Percentiles rank a stretch among this genome's conserved stretches.
Conservation (phyloP, 2,797 vertebrate species). For the Cossypha polioptera region DNA sequence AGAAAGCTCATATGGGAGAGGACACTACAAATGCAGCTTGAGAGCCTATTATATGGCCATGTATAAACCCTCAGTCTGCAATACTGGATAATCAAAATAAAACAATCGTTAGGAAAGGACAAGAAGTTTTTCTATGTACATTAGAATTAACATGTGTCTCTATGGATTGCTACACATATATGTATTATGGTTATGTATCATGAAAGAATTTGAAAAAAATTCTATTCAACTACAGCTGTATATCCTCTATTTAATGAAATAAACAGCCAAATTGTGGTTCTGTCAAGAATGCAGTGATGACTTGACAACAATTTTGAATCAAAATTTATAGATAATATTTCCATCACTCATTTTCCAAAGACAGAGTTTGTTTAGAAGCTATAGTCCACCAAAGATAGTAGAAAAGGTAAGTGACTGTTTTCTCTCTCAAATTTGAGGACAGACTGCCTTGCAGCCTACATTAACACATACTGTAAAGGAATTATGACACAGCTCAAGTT, state of each 20-base stretch:
- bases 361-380: not conserved
- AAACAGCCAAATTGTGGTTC: not conserved
- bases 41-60: not conserved
- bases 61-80: not conserved
- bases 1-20: not conserved
- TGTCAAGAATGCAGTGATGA: not conserved
- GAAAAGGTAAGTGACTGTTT: not conserved
- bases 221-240: not conserved
- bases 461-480: not conserved
- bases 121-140: not conserved
- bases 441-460: not conserved
- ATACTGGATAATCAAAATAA: not conserved
- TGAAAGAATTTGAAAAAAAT: not conserved
- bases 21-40: not conserved
- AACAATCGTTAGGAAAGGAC: not conserved
- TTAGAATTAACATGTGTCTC: not conserved
- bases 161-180: fast-evolving
- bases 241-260: not conserved
- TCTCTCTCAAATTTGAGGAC: not conserved
- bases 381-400: not conserved
- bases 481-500: not conserved
- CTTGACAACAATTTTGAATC: not conserved
- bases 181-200: not conserved
- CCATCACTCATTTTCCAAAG: not conserved
- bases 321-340: not conserved